Evolutionary conservation across 2,797 vertebrate species (phyloP), one percentile per base, ranked within the genome.

Genomic region (Rhodeus uyekii): DNA sequence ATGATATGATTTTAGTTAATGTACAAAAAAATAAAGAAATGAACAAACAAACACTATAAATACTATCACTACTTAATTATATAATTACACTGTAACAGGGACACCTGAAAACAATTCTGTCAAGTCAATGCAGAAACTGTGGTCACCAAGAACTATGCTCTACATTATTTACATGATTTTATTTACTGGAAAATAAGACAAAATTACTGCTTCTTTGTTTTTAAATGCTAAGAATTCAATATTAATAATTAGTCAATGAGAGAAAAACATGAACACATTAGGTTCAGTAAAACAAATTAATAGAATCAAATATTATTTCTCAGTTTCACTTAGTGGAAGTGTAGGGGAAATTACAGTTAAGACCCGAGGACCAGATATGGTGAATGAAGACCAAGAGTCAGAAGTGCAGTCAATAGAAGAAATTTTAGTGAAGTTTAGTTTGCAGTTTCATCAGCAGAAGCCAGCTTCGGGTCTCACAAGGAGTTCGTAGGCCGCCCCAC

Each of bases 221-320:
- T n/a, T 5, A 42, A 68, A 8, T 27, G 22, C 4, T 65, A 38
- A 42, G 5, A 39, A n/a, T 22, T 50, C 8, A 50, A 6, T 13
- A n/a, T 13, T 24, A 19, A 36, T 63, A 34, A n/a, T n/a, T 38
- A n/a, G 19, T 38, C 6, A 42, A 27, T 4, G 22, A 68, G 13
- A 53, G 18, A 38, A 8, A 29, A 24, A 61, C 3, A 44, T 38
- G 44, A 29, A 44, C 34, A 18, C 42, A 65, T 18, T 3, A 19
- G 18, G 38, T 63, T 48, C 19, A 65, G 27, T 48, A 48, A 48
- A 34, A 64, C 0, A 29, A 24, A 65, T 78, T 0, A 42, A 39
- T 4, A 65, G 2, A 79, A n/a, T n/a, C n/a, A n/a, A 55, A 76
- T 76, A 61, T 29, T 42, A 24, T 61, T 76, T 63, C 39, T 63